Evolutionary conservation across 2,888 invertebrate species (phyloP), one percentile per base, ranked within the genome.

Genomic region (Parelbella ahira): DNA sequence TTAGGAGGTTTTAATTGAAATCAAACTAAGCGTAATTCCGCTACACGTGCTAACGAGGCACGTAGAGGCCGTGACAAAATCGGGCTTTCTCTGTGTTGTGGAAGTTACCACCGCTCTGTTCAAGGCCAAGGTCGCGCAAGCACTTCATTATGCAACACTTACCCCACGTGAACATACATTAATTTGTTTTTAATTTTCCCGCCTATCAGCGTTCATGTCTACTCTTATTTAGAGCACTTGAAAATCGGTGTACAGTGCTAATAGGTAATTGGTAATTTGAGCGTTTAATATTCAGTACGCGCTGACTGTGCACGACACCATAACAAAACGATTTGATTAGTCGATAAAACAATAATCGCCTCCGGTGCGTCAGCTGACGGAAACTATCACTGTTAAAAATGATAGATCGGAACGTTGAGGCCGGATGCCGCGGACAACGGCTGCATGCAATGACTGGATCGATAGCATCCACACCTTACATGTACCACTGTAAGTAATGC

Each of bases 131-230:
- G 41, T 20, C 39, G 30, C 30, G 5, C 30, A 24, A 37, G 38
- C 25, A 33, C 39, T 41, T 41, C 39, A 41, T 41, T 41, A 41
- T 41, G 32, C 39, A 32, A 24, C 39, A 41, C 32, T 41, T 32
- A 19, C 9, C 25, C 20, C 19, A 18, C 24, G 36, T 25, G 19
- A 24, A 24, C 15, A 8, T 18, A 30, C 28, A 19, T 30, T 12
- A 20, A 12, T 24, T 18, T 19, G n/a, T 25, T 27, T 32, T 39
- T 39, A 19, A 5, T 25, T 18, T 11, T 15, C n/a, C 18, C 15
- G n/a, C n/a, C n/a, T n/a, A n/a, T n/a, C n/a, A n/a, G n/a, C n/a
- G n/a, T n/a, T n/a, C n/a, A n/a, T n/a, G n/a, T n/a, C n/a, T n/a
- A n/a, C n/a, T n/a, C n/a, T n/a, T n/a, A n/a, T n/a, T n/a, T n/a